Evolutionary conservation across 1,140 invertebrate genomes (phyloP).

Genomic region (Bombus difficillimus): DNA sequence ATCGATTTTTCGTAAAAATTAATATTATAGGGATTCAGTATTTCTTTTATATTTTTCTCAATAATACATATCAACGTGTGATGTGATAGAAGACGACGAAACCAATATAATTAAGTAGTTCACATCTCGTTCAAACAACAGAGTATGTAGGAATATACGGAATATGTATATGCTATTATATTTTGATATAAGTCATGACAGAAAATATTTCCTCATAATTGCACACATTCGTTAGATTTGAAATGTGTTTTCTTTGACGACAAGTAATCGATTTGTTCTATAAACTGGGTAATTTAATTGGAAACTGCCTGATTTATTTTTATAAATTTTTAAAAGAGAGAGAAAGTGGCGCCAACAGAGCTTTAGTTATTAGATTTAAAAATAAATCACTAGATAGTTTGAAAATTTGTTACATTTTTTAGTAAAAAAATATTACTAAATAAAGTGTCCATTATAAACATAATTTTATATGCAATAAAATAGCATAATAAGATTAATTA

Average conservation of each 20-base stretch:
- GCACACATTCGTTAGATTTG: not conserved
- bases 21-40: not conserved
- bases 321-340: not conserved
- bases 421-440: not conserved
- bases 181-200: not conserved
- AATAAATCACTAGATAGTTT: not conserved
- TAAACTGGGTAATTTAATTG: slow-evolving; percentile 26
- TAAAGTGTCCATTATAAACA: not conserved
- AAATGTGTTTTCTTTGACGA: not conserved
- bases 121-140: slow-evolving; percentile 21
- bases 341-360: not conserved
- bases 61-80: not conserved
- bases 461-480: not conserved
- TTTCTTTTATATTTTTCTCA: slow-evolving; percentile 10
- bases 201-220: not conserved
- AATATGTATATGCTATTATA: slow-evolving; percentile 4
- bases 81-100: not conserved
- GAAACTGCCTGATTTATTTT: not conserved
- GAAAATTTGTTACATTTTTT: not conserved
- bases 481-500: not conserved
- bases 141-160: not conserved
- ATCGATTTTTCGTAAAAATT: not conserved
- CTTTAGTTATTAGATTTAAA: not conserved
- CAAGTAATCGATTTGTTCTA: not conserved
- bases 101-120: slow-evolving; percentile 22